These are phyloP conservation scores for Sebastes wilsoni DNA, from an alignment of 2,797 vertebrate species.

Conservation along the genomic window DNA sequence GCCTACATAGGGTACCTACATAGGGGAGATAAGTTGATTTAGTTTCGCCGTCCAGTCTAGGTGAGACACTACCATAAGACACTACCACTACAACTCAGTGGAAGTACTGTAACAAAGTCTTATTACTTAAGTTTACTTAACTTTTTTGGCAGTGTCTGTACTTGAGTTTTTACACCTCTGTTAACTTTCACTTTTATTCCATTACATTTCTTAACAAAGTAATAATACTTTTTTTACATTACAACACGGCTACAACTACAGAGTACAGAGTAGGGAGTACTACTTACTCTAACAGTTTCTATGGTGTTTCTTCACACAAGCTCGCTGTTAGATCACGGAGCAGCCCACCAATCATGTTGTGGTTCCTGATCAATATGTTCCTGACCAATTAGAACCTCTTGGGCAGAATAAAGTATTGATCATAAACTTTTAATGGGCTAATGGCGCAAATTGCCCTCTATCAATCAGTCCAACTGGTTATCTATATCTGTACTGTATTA, in stretches of 20 bases:
- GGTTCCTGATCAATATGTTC: conserved; percentile 44
- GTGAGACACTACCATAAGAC: too few species aligned
- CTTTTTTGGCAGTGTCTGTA: too few species aligned
- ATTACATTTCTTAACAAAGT: too few species aligned
- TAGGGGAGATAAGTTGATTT: fast-evolving
- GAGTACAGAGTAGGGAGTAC: not conserved
- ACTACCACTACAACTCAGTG: too few species aligned
- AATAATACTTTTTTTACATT: too few species aligned
- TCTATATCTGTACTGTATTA: conserved; percentile 1
- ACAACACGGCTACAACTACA: not conserved
- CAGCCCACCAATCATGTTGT: conserved; percentile 31
- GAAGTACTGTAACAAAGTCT: too few species aligned
- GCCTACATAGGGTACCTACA: too few species aligned
- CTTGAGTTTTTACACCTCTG: too few species aligned
- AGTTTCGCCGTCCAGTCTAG: too few species aligned
- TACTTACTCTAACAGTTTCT: conserved; percentile 3
- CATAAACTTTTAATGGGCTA: conserved; percentile 40
- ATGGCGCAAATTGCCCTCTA: conserved; percentile 22
- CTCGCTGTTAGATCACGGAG: conserved; percentile 20
- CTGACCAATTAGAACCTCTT: conserved; percentile 29
- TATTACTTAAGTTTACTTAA: too few species aligned
- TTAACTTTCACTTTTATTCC: too few species aligned
- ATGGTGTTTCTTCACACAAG: not conserved
- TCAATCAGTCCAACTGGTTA: conserved; percentile 25
- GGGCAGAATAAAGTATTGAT: conserved; percentile 41